Evolutionary conservation across 2,797 vertebrate genomes (phyloP), one percentile per base, ranked within the genome.

Genomic region (Falco rusticolus): DNA sequence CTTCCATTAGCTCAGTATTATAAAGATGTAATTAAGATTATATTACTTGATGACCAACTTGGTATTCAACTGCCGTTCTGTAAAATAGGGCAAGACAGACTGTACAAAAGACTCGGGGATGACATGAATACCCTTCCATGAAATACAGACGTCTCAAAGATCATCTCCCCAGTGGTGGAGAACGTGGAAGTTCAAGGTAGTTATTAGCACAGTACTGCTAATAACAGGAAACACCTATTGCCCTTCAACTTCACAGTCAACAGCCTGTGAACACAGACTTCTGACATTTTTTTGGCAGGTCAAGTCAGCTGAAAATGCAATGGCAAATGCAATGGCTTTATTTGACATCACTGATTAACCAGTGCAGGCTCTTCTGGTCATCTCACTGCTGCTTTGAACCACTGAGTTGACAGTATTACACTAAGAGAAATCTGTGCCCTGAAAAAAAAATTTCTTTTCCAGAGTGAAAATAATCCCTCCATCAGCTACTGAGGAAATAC

Each of bases 1-100:
- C 54, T 89, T 80, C 54, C 53, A 83, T 50, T 33, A 94, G 56
- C 11, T 92, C 50, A 41, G 33, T 63, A 54, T 83, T 77, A 83
- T n/a, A 64, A 69, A 94, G 60, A 80, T 48, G 43, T 29, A 81
- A 94, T 87, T 90, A 87, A 83, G 68, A 90, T 87, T 75, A 63
- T 33, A 5, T 61, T 87, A 68, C 22, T 94, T 83, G 54, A 94
- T 59, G 53, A 80, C 22, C 6, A 6, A 48, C 47, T 87, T 69
- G 85, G 71, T 57, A 89, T 78, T 93, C 60, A 89, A 71, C 57
- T 34, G 68, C 34, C 69, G 41, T 78, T 95, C 86, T 81, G 47
- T 83, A 87, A 89, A 95, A 85, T 0, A 89, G 71, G 64, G 82
- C 14, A 33, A 80, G 78, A 75, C 50, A 90, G 61, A 63, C 5